These are phyloP conservation scores for Eumerus sabulonum DNA, from an alignment of 2,888 invertebrate species.

Conservation along the genomic window DNA sequence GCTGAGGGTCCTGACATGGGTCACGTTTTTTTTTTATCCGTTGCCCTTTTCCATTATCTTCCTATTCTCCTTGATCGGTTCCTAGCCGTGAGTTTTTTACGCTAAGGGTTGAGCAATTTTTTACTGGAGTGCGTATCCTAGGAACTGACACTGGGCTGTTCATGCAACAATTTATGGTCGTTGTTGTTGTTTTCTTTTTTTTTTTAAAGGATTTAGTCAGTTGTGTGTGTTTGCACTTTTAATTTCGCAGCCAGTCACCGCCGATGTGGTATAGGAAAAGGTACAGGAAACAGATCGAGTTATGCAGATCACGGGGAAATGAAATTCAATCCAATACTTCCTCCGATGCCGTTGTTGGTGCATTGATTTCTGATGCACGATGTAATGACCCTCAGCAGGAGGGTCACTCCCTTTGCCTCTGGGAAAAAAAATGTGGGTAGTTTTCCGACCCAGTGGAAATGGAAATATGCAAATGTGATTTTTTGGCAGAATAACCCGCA, in stretches of 20 bases:
- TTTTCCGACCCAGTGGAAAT: background rate
- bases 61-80: conserved; percentile 49
- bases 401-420: conserved; percentile 48
- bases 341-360: conserved; percentile 24
- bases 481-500: conserved; percentile 45
- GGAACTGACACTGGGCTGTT: conserved; percentile 57
- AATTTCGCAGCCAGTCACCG: conserved; percentile 49
- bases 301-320: conserved; percentile 48
- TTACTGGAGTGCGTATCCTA: conserved; percentile 31
- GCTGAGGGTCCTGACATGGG: conserved; percentile 68
- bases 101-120: conserved; percentile 48
- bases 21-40: conserved; percentile 48
- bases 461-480: conserved; percentile 52
- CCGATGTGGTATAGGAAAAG: conserved; percentile 9
- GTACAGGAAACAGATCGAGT: too few species aligned
- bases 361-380: conserved; percentile 42
- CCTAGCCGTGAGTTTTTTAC: conserved; percentile 36
- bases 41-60: conserved; percentile 46
- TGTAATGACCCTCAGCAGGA: conserved; percentile 41
- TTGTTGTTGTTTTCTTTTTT: conserved; percentile 15
- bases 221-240: conserved; percentile 58
- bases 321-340: conserved; percentile 64
- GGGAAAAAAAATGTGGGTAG: conserved; percentile 32
- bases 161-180: conserved; percentile 65
- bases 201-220: conserved; percentile 52